Evolutionary conservation across 2,888 invertebrate genomes (phyloP), one percentile per base, ranked within the genome.

Genomic region (Vannuccia rotundouncinata): DNA sequence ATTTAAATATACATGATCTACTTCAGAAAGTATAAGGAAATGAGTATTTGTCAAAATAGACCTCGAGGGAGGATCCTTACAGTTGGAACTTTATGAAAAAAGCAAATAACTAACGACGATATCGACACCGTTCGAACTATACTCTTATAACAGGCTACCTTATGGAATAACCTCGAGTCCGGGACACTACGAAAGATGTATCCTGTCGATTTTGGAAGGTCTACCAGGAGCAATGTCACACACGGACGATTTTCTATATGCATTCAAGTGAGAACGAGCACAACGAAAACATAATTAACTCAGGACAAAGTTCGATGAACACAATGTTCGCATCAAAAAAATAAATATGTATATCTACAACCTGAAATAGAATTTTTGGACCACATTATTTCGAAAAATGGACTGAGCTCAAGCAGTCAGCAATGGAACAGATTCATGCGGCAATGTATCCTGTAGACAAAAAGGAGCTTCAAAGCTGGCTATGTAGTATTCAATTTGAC

Each of bases 401-500:
- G 22, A 5, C 74, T 73, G 29, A 73, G 5, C 27, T 22, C 74
- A 22, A 73, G 22, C 74, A 27, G 27, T 22, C 74, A 73, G 74
- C 74, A 73, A 73, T 73, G 22, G 74, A 73, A 27, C 22, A 22
- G 74, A 73, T 73, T 22, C 10, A 27, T 5, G 29, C 74, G 22
- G 10, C 74, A 22, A 73, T 10, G 74, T 73, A 73, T 28, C 74
- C 74, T n/a, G 74, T 13, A 22, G 74, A 73, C 27, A 73, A 27
- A 27, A 73, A 73, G 29, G 74, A 73, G n/a, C 27, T 28, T 25
- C 74, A 73, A 73, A 73, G 74, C 27, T 73, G 74, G 74, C 27
- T 73, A 27, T 5, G 74, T 5, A 73, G 74, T 73, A 22, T 73
- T n/a, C 27, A 73, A 27, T 13, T 73, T 73, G 5, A 73, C 27